Evolutionary conservation across 1,140 invertebrate species (phyloP).

Genomic region (Leptopilina boulardi): DNA sequence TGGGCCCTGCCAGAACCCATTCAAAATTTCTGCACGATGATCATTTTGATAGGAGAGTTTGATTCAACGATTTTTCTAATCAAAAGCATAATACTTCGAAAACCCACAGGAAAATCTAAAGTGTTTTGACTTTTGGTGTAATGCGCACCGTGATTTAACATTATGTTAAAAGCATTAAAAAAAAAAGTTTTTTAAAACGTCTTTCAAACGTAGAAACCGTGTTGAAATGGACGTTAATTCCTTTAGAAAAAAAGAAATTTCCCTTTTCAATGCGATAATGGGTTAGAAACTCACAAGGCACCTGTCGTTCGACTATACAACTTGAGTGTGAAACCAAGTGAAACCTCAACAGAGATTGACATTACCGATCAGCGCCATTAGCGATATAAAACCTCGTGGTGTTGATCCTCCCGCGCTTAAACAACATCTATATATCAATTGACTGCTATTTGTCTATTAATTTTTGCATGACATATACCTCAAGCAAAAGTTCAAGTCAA

Average conservation of each 20-base stretch:
- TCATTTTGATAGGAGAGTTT: no score
- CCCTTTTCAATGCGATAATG: not conserved
- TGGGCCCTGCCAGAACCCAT: no score
- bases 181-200: no score
- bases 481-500: no score
- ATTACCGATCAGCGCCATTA: constrained; percentile 30
- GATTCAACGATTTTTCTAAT: no score
- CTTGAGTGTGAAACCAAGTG: not conserved
- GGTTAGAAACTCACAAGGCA: not conserved
- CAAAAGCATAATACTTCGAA: no score
- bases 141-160: no score
- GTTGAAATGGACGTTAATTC: not conserved
- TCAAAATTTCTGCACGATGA: no score
- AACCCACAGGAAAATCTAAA: no score
- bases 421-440: not conserved
- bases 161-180: no score
- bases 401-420: constrained; percentile 25
- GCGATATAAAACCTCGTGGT: constrained; percentile 47
- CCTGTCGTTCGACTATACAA: not conserved
- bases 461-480: not conserved
- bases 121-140: no score
- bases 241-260: not conserved
- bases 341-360: constrained; percentile 8
- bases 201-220: no score
- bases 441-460: not conserved